These are phyloP conservation scores for Heliconius ismenius DNA, from an alignment of 2,888 invertebrate genomes.

Conservation along the genomic window DNA sequence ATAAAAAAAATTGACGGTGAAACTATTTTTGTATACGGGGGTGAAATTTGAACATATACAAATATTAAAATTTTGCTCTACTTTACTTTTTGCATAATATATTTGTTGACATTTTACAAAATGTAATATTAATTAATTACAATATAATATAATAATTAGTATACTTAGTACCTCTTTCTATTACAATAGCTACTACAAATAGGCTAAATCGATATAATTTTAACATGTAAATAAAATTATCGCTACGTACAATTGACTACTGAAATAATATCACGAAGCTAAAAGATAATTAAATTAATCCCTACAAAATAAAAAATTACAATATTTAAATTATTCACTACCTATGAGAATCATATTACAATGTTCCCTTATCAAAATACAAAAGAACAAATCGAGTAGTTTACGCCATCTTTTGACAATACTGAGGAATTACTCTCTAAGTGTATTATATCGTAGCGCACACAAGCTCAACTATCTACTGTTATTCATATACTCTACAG, in stretches of 20 bases:
- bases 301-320: not conserved
- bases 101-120: not conserved
- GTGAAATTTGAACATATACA: not conserved
- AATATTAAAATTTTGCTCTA: not conserved
- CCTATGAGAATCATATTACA: not conserved
- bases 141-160: too few species aligned
- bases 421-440: conserved; percentile 37
- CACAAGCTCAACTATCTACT: conserved; percentile 30
- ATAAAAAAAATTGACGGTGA: not conserved
- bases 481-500: conserved; percentile 43
- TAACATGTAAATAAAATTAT: not conserved
- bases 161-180: too few species aligned
- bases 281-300: not conserved
- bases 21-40: not conserved
- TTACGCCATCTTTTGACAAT: conserved; percentile 34
- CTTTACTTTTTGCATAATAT: not conserved
- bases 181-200: too few species aligned
- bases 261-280: too few species aligned
- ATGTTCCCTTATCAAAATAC: not conserved
- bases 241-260: not conserved
- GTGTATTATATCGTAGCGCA: conserved; percentile 46
- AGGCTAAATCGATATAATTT: too few species aligned
- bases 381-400: not conserved
- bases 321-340: not conserved
- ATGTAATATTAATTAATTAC: not conserved